phyloP scores from a whole-genome alignment of 1,140 invertebrate species.

The Microplitis mediator region DNA sequence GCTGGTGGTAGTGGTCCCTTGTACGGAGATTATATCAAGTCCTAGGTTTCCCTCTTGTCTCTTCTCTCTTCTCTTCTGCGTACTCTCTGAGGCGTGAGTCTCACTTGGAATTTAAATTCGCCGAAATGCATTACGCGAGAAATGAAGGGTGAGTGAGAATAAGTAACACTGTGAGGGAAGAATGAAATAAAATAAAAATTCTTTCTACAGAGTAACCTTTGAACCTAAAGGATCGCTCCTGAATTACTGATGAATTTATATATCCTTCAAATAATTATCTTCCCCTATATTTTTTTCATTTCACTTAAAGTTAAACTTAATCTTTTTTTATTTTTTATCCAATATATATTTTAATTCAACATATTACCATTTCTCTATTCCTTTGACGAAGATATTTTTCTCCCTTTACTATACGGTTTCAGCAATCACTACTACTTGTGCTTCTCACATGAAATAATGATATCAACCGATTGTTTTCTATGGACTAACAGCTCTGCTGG shows the following conservation, averaged over 20 bases:
- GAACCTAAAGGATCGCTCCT: neutral
- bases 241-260: no score
- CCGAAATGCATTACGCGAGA: constrained; percentile 41
- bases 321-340: no score
- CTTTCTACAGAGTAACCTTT: neutral
- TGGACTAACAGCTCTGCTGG: neutral
- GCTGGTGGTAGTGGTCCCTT: constrained; percentile 29
- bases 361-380: no score
- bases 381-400: no score
- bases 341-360: no score
- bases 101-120: constrained; percentile 47
- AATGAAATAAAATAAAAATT: constrained; percentile 10
- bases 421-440: no score
- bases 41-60: constrained; percentile 26
- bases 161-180: constrained; percentile 24
- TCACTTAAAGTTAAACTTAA: no score
- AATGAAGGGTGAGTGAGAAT: constrained; percentile 32
- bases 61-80: no score
- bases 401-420: no score
- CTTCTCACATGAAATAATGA: neutral
- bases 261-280: no score
- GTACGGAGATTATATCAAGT: constrained; percentile 48
- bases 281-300: no score
- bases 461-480: neutral
- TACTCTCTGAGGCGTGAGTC: neutral